phyloP scores from a whole-genome alignment of 1,140 invertebrate genomes.

The Ips nitidus region DNA sequence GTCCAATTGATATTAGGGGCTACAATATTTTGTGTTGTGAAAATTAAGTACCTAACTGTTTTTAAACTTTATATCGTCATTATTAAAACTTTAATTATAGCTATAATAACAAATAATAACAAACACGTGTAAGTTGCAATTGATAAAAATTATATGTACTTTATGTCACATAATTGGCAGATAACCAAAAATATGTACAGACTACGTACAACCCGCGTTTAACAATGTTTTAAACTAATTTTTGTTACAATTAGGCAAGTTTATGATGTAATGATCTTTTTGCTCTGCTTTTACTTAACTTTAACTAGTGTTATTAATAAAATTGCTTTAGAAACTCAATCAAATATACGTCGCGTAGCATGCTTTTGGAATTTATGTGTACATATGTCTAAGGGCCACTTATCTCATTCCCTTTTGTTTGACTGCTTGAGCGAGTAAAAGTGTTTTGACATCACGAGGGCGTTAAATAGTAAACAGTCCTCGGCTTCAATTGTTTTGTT shows the following conservation, averaged over 20 bases:
- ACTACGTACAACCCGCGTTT: not conserved
- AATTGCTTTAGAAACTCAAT: not conserved
- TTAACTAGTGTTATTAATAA: not conserved
- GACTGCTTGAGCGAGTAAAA: not conserved
- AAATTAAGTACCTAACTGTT: too few relatives aligned
- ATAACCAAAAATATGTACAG: not conserved
- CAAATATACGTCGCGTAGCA: too few relatives aligned
- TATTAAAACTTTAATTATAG: too few relatives aligned
- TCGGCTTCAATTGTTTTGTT: slow-evolving; percentile 7
- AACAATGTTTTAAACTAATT: not conserved
- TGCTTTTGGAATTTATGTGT: too few relatives aligned
- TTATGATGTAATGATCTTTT: not conserved
- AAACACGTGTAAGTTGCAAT: too few relatives aligned
- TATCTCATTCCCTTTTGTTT: slow-evolving; percentile 8
- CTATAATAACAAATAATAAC: too few relatives aligned
- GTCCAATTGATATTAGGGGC: too few relatives aligned
- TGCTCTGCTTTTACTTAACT: not conserved
- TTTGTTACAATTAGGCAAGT: not conserved
- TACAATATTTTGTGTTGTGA: too few relatives aligned
- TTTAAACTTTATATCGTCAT: too few relatives aligned
- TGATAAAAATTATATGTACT: too few relatives aligned
- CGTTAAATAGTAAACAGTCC: slow-evolving; percentile 11
- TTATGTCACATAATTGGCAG: too few relatives aligned
- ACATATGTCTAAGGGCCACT: slow-evolving; percentile 9
- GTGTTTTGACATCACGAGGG: slow-evolving; percentile 8